Evolutionary conservation across 1,140 invertebrate genomes (phyloP), one percentile per base, ranked within the genome.

Genomic region (Colletes latitarsis): DNA sequence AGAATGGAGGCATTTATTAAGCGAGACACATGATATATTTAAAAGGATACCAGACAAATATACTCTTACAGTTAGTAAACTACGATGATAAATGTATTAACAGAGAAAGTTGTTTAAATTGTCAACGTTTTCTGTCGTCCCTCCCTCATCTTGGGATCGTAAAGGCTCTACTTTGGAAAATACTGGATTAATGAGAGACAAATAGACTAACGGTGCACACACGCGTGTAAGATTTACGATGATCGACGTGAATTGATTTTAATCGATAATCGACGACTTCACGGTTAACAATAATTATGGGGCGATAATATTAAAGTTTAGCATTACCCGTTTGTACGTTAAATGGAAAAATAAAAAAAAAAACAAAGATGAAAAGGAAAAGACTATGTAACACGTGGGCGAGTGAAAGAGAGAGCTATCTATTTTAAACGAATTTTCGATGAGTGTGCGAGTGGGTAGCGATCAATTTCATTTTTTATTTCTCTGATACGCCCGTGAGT

Each of bases 401-500:
- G 43, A 78, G 55, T 74, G 63, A 81, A 39, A 72, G 55, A 73
- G 69, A 71, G 60, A 66, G 12, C 14, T 43, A 55, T 63, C 68
- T 86, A 69, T 85, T 86, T 86, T 76, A 43, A 68, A 55, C 58
- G 80, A 30, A 69, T 73, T 41, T 78, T n/a, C 63, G 73, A 53
- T 12, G 57, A 87, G 69, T 67, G 82, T 67, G 73, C 76, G 83
- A 87, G 74, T 87, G 88, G 82, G 89, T 85, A 77, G 69, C 76
- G 82, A 91, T 88, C 81, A 66, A 88, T 85, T 88, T 80, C 76
- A 72, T 82, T 90, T 90, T 89, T 88, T 88, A 89, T 85, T 89
- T 91, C 82, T 89, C 77, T 85, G 84, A 90, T 84, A 89, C 89
- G 88, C 84, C 89, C 85, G 77, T 86, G 79, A 82, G 76, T 88